A percentile compares a stretch with the other conserved stretches of the same genome.
Evolutionary conservation across 2,797 vertebrate species (phyloP).

Genomic region (Cryptoprocta ferox): DNA sequence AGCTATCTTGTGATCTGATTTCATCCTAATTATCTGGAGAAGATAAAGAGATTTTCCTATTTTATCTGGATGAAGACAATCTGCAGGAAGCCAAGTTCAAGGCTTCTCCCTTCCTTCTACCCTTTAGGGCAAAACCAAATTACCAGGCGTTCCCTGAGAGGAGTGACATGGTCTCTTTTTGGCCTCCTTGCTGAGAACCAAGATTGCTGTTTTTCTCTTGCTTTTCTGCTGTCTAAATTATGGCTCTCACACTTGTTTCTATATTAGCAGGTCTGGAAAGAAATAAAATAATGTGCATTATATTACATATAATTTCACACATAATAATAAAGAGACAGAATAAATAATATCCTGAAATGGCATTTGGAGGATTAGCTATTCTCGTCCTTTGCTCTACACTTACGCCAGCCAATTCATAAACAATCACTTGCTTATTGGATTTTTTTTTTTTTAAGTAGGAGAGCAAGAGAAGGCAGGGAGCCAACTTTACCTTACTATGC

Average conservation of each 20-base stretch:
- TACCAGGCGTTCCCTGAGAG: neutral
- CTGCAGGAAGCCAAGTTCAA: constrained; percentile 22
- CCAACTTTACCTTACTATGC: neutral
- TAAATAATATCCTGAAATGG: neutral
- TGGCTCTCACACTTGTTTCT: neutral
- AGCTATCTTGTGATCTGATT: neutral
- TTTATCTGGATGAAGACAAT: neutral
- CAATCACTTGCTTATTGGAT: neutral
- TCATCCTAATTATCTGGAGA: neutral
- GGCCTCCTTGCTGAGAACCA: neutral
- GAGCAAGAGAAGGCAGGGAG: neutral
- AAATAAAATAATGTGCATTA: neutral
- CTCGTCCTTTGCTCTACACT: neutral
- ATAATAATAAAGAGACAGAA: neutral
- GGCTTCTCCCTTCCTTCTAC: neutral
- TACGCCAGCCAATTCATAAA: neutral
- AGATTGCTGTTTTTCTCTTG: neutral
- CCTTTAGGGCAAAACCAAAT: neutral
- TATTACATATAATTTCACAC: no score
- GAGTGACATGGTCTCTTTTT: neutral
- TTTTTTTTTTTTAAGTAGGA: neutral
- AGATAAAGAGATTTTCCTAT: neutral
- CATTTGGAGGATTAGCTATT: neutral
- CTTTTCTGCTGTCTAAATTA: neutral
- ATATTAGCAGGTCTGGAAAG: neutral